These are phyloP conservation scores for Saccopteryx leptura DNA, from an alignment of 2,113 vertebrate species.

Conservation along the genomic window DNA sequence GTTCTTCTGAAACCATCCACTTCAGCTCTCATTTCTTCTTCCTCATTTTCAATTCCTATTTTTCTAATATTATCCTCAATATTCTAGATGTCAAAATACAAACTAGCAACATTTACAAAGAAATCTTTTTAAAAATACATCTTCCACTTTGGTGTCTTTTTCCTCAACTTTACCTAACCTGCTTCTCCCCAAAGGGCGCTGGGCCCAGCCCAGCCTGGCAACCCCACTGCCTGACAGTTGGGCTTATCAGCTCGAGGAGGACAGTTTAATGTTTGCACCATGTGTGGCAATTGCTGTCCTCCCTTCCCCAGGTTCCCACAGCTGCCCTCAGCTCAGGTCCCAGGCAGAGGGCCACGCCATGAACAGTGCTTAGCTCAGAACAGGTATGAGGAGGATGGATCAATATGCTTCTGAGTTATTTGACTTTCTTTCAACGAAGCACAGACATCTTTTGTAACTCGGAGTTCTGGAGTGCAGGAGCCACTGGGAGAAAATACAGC, in stretches of 20 bases:
- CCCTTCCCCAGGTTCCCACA: neutral
- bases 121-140: no score
- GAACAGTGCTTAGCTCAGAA: neutral
- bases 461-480: neutral
- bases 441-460: neutral
- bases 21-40: neutral
- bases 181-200: neutral
- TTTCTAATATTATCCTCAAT: neutral
- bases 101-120: neutral
- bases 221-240: neutral
- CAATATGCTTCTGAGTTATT: neutral
- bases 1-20: neutral
- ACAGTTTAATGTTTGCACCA: neutral
- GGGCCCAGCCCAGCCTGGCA: neutral
- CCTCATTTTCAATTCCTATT: conserved; percentile 15
- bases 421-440: neutral
- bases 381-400: neutral
- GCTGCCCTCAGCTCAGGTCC: neutral
- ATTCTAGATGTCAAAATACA: neutral
- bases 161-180: neutral
- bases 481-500: neutral
- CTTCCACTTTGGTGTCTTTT: neutral
- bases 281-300: accelerated
- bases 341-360: neutral
- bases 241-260: neutral